Evolutionary conservation across 2,113 vertebrate species (phyloP).

Genomic region (Alces alces): DNA sequence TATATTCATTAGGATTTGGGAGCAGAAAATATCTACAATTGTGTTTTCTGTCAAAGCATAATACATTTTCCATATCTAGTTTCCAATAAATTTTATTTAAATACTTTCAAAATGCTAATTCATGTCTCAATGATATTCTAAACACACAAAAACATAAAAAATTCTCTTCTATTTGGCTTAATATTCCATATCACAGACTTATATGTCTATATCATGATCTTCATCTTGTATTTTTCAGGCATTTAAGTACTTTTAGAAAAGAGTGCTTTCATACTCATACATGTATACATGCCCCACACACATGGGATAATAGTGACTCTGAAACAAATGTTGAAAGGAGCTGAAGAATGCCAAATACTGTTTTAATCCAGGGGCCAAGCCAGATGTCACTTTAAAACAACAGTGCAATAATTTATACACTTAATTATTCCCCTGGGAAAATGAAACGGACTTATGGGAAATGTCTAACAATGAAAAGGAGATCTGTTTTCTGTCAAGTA

Average conservation of each 20-base stretch:
- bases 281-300: not conserved
- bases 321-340: not conserved
- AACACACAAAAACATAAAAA: not conserved
- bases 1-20: not conserved
- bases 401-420: not conserved
- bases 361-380: not conserved
- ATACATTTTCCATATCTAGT: not conserved
- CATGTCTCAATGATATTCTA: not conserved
- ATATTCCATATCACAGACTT: not conserved
- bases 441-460: not conserved
- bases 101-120: not conserved
- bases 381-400: conserved; percentile 12
- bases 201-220: not conserved
- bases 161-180: not conserved
- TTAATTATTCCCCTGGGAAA: not conserved
- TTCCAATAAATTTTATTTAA: not conserved
- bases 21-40: not conserved
- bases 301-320: not conserved
- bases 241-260: not conserved
- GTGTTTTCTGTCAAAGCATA: not conserved
- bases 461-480: not conserved
- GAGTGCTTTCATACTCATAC: not conserved
- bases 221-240: not conserved
- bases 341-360: not conserved
- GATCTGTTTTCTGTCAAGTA: not conserved